These are phyloP conservation scores for Diadegma fenestrale DNA, from an alignment of 2,888 invertebrate genomes.

Conservation along the genomic window DNA sequence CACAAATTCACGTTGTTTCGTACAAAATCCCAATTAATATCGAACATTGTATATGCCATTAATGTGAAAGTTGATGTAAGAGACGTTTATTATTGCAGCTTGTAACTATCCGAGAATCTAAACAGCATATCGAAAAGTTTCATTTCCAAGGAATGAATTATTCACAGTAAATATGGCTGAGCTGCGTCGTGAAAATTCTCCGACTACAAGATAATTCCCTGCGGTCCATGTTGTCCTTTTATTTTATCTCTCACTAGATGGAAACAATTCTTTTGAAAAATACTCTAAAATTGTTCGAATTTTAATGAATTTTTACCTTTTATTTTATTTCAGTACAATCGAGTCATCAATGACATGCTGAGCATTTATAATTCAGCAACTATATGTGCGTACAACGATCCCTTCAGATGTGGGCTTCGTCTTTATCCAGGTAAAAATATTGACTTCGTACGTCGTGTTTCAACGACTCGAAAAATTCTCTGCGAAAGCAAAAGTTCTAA, in stretches of 20 bases:
- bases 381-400: slow-evolving; percentile 94
- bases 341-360: slow-evolving; percentile 95
- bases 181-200: not conserved
- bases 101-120: not conserved
- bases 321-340: slow-evolving; percentile 89
- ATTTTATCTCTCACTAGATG: not conserved
- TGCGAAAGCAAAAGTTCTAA: not conserved
- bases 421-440: slow-evolving; percentile 90
- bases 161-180: not conserved
- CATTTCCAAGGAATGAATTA: not conserved
- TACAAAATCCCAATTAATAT: not conserved
- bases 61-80: not conserved
- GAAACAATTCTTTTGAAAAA: not conserved
- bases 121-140: not conserved
- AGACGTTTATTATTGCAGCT: not conserved
- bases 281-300: not conserved
- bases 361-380: slow-evolving; percentile 94
- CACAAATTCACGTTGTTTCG: not conserved
- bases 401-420: slow-evolving; percentile 92
- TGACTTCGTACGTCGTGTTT: slow-evolving; percentile 5
- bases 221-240: not conserved
- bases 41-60: not conserved
- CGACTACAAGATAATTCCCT: not conserved
- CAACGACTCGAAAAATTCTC: not conserved
- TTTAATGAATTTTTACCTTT: slow-evolving; percentile 46